Evolutionary conservation across 2,888 invertebrate genomes (phyloP).

Genomic region (Tetheella fluctuosa): DNA sequence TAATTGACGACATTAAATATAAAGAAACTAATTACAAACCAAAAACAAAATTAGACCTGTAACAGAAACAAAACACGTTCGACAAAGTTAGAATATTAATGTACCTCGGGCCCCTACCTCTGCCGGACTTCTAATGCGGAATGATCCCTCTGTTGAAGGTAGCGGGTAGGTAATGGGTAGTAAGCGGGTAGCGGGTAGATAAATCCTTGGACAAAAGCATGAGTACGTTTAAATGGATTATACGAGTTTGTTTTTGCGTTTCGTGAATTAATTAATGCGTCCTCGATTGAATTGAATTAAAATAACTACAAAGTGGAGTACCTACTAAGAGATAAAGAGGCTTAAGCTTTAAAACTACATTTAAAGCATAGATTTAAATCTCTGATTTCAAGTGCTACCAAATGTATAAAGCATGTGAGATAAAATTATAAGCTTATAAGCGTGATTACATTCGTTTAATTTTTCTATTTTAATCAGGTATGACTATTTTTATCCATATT

Average conservation of each 20-base stretch:
- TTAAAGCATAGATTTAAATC: no score
- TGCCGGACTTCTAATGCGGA: conserved; percentile 60
- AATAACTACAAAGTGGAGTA: conserved; percentile 29
- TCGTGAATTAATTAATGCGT: conserved; percentile 59
- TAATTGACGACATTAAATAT: conserved; percentile 26
- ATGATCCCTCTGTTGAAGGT: conserved; percentile 51
- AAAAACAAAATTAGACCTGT: conserved; percentile 50
- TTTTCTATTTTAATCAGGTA: no score
- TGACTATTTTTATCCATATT: no score
- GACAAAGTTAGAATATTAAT: conserved; percentile 79
- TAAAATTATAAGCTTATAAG: neutral
- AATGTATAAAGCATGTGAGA: neutral
- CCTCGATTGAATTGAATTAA: conserved; percentile 19
- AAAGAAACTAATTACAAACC: conserved; percentile 43
- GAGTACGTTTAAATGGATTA: conserved; percentile 69
- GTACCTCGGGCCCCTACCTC: conserved; percentile 38
- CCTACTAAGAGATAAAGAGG: conserved; percentile 10
- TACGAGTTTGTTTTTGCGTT: conserved; percentile 64
- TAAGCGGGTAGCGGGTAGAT: conserved; percentile 34
- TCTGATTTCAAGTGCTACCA: neutral
- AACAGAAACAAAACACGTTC: conserved; percentile 69
- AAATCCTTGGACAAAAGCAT: conserved; percentile 41
- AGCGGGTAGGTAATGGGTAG: conserved; percentile 18
- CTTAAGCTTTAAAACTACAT: neutral
- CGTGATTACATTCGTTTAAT: no score